Conservation (phyloP, 1,140 invertebrate genomes). For the Penaeus vannamei region DNA sequence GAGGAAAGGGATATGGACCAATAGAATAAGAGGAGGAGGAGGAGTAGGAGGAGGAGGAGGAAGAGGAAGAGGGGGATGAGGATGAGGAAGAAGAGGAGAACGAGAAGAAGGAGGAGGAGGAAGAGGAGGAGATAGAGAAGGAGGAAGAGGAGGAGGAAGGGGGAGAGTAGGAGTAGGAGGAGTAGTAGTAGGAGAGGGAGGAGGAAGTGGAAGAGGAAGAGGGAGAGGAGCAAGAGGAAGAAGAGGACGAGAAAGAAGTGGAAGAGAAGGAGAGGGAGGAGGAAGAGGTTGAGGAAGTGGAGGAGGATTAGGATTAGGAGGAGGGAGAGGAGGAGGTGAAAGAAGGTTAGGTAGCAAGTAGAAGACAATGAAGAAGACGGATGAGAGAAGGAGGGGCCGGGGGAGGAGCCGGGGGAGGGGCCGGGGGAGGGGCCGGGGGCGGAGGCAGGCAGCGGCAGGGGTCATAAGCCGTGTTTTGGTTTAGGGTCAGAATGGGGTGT, state of each 20-base stretch:
- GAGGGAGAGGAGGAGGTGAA: no score
- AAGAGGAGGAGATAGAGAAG: no score
- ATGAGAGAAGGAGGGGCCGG: not conserved
- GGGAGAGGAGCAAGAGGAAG: not conserved
- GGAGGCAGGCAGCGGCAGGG: no score
- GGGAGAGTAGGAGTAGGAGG: not conserved
- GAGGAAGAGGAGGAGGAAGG: not conserved
- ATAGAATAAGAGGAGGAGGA: not conserved
- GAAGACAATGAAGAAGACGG: not conserved
- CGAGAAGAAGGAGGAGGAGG: not conserved
- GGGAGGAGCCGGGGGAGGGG: no score
- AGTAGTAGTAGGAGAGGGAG: not conserved
- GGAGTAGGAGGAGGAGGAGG: not conserved
- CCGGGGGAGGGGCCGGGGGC: no score
- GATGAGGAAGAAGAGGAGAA: not conserved
- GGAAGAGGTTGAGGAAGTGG: not conserved
- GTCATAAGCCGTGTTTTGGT: no score
- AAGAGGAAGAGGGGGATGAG: not conserved
- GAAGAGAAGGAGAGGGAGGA: not conserved
- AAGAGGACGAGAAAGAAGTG: not conserved
- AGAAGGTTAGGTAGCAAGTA: not conserved
- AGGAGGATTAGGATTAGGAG: not conserved
- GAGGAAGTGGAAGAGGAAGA: not conserved
- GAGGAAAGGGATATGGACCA: not conserved
- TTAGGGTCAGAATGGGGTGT: no score